Evolutionary conservation across 2,888 invertebrate genomes (phyloP).

Genomic region (Leptopterna dolabrata): DNA sequence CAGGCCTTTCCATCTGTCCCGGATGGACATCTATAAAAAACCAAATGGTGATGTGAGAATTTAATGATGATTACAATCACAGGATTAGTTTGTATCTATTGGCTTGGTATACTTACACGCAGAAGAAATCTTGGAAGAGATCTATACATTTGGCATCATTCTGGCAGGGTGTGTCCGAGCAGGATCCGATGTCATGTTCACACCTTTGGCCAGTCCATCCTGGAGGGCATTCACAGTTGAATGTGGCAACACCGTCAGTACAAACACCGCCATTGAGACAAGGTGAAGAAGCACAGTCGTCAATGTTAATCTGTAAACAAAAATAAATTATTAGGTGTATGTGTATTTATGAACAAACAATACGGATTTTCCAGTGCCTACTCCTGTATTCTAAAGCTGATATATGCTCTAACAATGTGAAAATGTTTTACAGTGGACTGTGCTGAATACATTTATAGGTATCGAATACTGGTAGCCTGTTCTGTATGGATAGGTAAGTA

Average conservation of each 20-base stretch:
- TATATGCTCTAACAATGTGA: no score
- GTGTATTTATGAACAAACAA: background rate
- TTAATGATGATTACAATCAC: background rate
- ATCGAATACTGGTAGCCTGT: no score
- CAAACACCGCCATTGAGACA: constrained; percentile 92
- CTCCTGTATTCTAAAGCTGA: no score
- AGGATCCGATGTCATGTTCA: constrained; percentile 88
- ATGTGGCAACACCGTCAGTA: constrained; percentile 85
- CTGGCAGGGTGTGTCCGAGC: constrained; percentile 87
- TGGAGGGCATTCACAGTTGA: constrained; percentile 82
- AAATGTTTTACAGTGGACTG: no score
- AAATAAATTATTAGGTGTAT: background rate
- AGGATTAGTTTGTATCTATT: background rate
- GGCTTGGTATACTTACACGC: constrained; percentile 77
- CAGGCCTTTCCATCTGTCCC: constrained; percentile 97
- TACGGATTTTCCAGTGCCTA: no score
- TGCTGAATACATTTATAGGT: no score
- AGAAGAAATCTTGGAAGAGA: constrained; percentile 91
- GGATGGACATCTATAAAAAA: constrained; percentile 79
- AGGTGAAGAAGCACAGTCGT: constrained; percentile 87
- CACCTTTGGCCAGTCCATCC: constrained; percentile 91
- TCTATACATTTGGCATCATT: constrained; percentile 93
- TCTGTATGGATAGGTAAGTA: no score
- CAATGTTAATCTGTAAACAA: constrained; percentile 74
- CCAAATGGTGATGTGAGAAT: constrained; percentile 42